Evolutionary conservation across 2,113 vertebrate genomes (phyloP), one percentile per base, ranked within the genome.

Genomic region (Scatophagus argus): DNA sequence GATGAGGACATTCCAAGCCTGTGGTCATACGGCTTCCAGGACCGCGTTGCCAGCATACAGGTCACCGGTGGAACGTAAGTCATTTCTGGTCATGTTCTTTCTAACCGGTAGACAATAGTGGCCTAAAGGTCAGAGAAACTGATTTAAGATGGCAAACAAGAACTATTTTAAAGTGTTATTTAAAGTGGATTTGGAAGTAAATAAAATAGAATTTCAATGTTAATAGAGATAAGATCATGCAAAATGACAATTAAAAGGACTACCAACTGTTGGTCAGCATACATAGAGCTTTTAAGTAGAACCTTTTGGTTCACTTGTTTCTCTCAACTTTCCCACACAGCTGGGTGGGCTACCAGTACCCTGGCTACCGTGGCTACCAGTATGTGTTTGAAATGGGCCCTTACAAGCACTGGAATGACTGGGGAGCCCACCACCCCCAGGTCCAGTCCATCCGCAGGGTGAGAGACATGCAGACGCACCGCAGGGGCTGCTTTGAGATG

Each of bases 281-380:
- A 25, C 9, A 29, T 4, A n/a, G n/a, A n/a, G n/a, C n/a, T n/a
- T n/a, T n/a, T n/a, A 34, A 32, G 7, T 38, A 44, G 14, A 44
- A 4, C 2, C 69, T 29, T 61, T 1, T 6, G 16, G 2, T 63
- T 72, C 9, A 63, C 43, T 25, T 49, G 3, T 55, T 55, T 70
- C 19, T 87, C 32, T 74, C 29, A 13, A 1, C 44, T 41, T 81
- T 47, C 31, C 25, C 68, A 5, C 81, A 31, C 72, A 96, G 95
- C 82, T 96, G 95, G 95, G 95, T 95, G 70, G 95, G 94, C 19
- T 96, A 96, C 87, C 95, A 96, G 86, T 96, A 96, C 68, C 95
- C 95, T 16, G 95, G 95, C 47, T 96, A 96, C 82, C 93, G 95
- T 85, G 95, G 95, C 23, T 95, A 86, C 82, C 95, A 96, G 88